These are phyloP conservation scores for Bibio marci DNA, from an alignment of 2,888 invertebrate species.

Conservation along the genomic window DNA sequence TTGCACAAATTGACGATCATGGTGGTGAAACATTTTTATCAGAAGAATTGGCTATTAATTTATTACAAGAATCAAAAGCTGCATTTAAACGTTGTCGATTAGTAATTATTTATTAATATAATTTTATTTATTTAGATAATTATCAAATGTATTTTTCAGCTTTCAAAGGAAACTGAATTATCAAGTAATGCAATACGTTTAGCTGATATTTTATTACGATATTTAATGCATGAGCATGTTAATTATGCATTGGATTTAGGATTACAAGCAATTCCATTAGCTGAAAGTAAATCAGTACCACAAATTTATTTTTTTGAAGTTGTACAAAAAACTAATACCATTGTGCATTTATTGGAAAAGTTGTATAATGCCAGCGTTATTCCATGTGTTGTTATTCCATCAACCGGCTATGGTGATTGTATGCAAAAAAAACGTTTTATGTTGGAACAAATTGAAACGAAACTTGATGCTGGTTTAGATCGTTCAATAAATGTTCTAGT, in stretches of 20 bases:
- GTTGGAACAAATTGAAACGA: conserved; percentile 76
- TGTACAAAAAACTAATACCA: conserved; percentile 83
- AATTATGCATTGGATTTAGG: conserved; percentile 94
- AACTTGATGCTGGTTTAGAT: conserved; percentile 77
- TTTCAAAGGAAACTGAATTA: conserved; percentile 64
- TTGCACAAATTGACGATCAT: conserved; percentile 87
- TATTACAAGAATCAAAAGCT: conserved; percentile 77
- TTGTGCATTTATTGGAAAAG: conserved; percentile 84
- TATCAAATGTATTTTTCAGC: conserved; percentile 25
- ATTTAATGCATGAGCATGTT: conserved; percentile 78
- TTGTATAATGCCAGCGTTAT: conserved; percentile 79
- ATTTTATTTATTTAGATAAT: neutral
- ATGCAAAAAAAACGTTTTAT: conserved; percentile 69
- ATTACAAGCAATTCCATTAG: conserved; percentile 71
- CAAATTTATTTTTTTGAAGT: conserved; percentile 87
- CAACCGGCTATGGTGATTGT: conserved; percentile 71
- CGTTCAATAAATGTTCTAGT: conserved; percentile 73
- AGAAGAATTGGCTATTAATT: conserved; percentile 80
- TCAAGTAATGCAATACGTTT: conserved; percentile 62
- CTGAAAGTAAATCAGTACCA: conserved; percentile 70
- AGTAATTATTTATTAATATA: conserved; percentile 31
- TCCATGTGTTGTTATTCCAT: conserved; percentile 49
- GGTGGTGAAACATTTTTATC: conserved; percentile 95
- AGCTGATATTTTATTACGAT: conserved; percentile 68
- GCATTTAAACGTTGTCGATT: conserved; percentile 78